Evolutionary conservation across 2,888 invertebrate genomes (phyloP), one percentile per base, ranked within the genome.

Genomic region (Lamproptera curius): DNA sequence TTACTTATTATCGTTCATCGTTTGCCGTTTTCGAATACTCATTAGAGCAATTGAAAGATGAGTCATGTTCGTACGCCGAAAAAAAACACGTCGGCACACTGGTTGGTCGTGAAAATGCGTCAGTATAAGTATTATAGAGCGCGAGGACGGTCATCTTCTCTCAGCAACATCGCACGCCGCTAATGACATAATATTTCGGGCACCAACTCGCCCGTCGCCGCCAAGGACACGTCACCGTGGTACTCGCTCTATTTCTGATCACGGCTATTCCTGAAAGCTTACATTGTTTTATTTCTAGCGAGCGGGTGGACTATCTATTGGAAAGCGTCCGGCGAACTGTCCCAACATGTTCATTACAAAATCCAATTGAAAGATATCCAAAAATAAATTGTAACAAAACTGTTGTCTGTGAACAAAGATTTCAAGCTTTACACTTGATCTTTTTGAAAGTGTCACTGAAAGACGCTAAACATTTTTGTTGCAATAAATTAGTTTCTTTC

Each of bases 271-370:
- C 81, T 80, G 81, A 84, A 81, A 81, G 76, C 82, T 78, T 74
- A 81, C 79, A 83, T 84, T 83, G 82, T 85, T 78, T 82, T 85
- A 85, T 85, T 85, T 83, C 69, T 55, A 64, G 73, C 68, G 62
- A 67, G 57, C 66, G 70, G 31, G 66, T 63, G 67, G 67, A 70
- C 75, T 76, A 74, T 76, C 80, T 71, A 77, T 76, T 67, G 73
- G 77, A 77, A 77, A 80, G 72, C 56, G 60, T 60, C 70, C 62
- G 59, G 55, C 51, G 58, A 58, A 43, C 54, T 66, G 55, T 61
- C 52, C 38, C 11, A 28, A 11, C 14, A 15, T 33, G 13, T 38
- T 40, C 16, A 42, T 49, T 44, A 36, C 2, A 13, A 44, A 3
- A 15, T 43, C 20, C 6, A 20, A 20, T 20, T 20, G 20, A 20